Base-by-base conservation (phyloP, 1,140 invertebrate genomes). In the Bicyclus anynana region DNA sequence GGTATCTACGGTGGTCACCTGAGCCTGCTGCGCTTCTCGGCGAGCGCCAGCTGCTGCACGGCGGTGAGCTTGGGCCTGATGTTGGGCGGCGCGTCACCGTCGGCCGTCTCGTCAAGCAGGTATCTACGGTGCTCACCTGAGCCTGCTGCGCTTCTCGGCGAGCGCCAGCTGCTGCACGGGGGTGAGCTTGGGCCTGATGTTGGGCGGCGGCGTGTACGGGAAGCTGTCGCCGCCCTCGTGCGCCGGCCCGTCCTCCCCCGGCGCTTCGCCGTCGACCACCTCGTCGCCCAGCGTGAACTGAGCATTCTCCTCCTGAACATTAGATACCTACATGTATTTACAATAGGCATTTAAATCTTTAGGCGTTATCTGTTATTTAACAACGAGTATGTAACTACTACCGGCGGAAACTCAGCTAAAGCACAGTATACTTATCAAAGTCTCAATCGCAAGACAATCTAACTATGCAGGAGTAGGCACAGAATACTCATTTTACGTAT, bases 21-120 rank as follows among this genome's bases (percentile, higher is more conserved):
- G 0, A 89, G 62, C 21, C 73, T 74, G 33, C 76, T 79, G 6
- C 87, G 53, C 49, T 83, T 89, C 62, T 89, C 87, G 3, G 87
- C 84, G 21, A 89, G 55, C 0, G 82, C 82, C 2, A 86, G 62
- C 48, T 87, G 78, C 55, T 89, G 87, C 0, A 77, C 77, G 1
- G 74, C 62, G 0, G 84, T 87, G 29, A 89, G 50, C 16, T 72
- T 64, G 0, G 74, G 59, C 5, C 72, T 55, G 29, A 81, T 68
- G 54, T 77, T 82, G 0, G 81, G 72, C 7, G 79, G 78, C 0
- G 79, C n/a, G n/a, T n/a, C n/a, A n/a, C 2, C 23, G 2, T 23
- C 7, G 23, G 7, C 23, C 7, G 2, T 23, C 2, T 23, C 7
- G 7, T 23, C 2, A 23, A 23, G 23, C 23, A 7, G 2, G 23